Evolutionary conservation across 1,140 invertebrate genomes (phyloP).

Genomic region (Tetragonula clypearis): DNA sequence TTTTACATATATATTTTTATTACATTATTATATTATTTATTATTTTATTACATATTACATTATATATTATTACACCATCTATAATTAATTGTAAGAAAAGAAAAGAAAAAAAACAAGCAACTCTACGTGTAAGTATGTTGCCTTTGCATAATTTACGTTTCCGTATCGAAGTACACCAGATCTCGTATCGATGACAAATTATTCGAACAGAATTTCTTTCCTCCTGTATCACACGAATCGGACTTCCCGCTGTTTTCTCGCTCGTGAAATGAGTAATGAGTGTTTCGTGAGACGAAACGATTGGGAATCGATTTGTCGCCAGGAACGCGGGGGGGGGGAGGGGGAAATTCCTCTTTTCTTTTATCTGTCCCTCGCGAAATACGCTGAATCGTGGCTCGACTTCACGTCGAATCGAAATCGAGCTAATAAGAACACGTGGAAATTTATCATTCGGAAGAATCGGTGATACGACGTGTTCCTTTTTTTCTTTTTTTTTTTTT

Average conservation of each 20-base stretch:
- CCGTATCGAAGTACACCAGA: neutral
- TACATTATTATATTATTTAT: too few relatives aligned
- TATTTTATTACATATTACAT: too few relatives aligned
- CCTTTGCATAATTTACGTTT: constrained; percentile 14
- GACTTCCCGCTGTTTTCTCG: neutral
- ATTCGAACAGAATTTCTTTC: constrained; percentile 2
- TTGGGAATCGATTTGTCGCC: constrained; percentile 39
- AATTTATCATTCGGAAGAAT: neutral
- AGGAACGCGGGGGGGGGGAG: neutral
- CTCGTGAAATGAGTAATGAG: constrained; percentile 31
- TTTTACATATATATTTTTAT: too few relatives aligned
- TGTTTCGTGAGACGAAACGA: constrained; percentile 29
- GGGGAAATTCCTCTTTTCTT: neutral
- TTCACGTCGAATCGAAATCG: neutral
- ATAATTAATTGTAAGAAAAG: neutral
- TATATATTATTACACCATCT: too few relatives aligned
- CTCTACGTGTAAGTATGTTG: neutral
- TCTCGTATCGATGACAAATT: constrained; percentile 15
- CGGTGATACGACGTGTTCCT: neutral
- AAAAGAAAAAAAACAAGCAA: neutral
- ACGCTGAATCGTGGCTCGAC: neutral
- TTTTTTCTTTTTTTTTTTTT: neutral
- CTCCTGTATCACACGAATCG: neutral
- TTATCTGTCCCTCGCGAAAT: neutral
- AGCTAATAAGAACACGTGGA: neutral